Evolutionary conservation across 1,140 invertebrate species (phyloP), one percentile per base, ranked within the genome.

Genomic region (Cydia strobilella): DNA sequence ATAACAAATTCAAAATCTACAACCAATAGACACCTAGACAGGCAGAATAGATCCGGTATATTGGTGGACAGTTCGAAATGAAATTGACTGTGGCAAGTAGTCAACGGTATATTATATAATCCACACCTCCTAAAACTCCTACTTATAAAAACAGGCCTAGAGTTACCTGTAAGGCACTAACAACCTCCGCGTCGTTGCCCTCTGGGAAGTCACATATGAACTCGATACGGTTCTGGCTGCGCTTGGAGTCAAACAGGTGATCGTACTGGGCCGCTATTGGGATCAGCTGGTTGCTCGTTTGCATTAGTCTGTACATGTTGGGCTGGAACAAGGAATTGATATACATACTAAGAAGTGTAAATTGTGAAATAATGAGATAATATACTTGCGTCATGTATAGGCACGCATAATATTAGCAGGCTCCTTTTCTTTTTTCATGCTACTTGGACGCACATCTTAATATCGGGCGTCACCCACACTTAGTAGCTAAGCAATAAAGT

Each of bases 271-370:
- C 95, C 15, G 96, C 96, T 62, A 96, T 94, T 2, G 96, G 96
- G 80, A 98, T 96, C 66, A 95, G 95, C 77, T 97, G 96, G 78
- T 96, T 95, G 81, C 96, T 97, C 81, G 96, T 93, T 89, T 98
- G 97, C 97, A 98, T 98, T 74, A 98, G 90, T 77, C 97, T 93
- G 87, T 98, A 98, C 88, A 98, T 95, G 87, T 97, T 97, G 42
- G 97, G 97, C 96, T 97, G 90, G 4, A 94, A 94, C 80, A 69
- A 77, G 25, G 73, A 12, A 75, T 62, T 25, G 65, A 59, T 45
- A 72, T 13, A 76, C 1, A 25, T 51, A 5, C 2, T 15, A 51
- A n/a, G 3, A 51, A n/a, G 7, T 51, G 5, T 18, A 51, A 18
- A 51, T 45, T 45, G 42, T 3, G 7, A 45, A 15, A 45, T 13